Base-by-base conservation (phyloP, 2,888 invertebrate species). In the Holacanthella duospinosa region DNA sequence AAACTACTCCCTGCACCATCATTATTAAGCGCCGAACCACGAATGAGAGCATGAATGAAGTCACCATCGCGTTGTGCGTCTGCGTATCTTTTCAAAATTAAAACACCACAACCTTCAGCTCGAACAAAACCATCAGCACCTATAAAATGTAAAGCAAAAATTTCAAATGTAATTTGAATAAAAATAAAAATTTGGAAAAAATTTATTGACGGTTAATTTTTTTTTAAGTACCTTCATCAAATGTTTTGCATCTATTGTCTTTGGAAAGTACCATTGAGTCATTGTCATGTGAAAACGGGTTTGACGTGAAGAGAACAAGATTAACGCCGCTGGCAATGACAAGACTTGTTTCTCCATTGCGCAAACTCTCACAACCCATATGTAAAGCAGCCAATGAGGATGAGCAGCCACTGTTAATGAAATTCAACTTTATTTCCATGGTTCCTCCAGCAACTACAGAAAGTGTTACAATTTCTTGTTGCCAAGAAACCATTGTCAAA, bases 261-360 rank as follows among this genome's bases (percentile, higher is more conserved):
- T 55, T 56, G 0, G 66, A 55, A 16, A 68, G 24, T 2, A 69
- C 62, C 3, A 19, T 24, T 4, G 43, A 12, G 3, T 9, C 6
- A n/a, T n/a, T n/a, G n/a, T n/a, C n/a, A n/a, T n/a, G n/a, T n/a
- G n/a, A n/a, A n/a, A n/a, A n/a, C 4, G 27, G 28, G 12, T 56
- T 55, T 1, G 55, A 25, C 24, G 55, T 62, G 43, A 57, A 21
- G 0, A 66, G 55, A 25, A 67, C 54, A 2, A 69, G 36, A 29
- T 67, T 67, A 0, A 69, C 67, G 19, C 67, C 69, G 25, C 66
- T 60, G 19, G 67, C 66, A 9, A 70, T 6, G 1, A 66, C 68
- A 1, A 67, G 27, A 21, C 63, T 55, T 12, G 59, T 65, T 2
- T 65, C 65, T 19, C 63, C 60, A 26, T 54, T 43, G 2, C 64